Evolutionary conservation across 1,140 invertebrate species (phyloP).

Genomic region (Psilanteris sp.): DNA sequence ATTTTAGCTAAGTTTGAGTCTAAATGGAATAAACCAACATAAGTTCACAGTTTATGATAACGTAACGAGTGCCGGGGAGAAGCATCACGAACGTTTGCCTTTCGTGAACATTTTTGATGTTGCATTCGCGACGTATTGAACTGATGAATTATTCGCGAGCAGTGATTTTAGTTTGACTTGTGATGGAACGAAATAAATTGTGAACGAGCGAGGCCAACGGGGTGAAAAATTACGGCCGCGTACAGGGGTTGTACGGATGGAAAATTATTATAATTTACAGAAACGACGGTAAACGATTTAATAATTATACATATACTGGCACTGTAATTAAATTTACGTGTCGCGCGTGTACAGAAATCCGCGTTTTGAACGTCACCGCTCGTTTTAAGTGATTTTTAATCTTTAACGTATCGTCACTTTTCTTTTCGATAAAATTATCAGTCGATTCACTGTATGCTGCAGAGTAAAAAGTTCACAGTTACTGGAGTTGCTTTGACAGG

Average conservation of each 20-base stretch:
- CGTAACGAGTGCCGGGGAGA: slow-evolving; percentile 38
- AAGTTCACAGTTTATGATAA: slow-evolving; percentile 19
- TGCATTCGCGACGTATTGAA: slow-evolving; percentile 1
- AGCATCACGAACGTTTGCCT: no score
- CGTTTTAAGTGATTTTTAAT: slow-evolving; percentile 36
- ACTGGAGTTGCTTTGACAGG: slow-evolving; percentile 13
- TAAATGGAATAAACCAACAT: slow-evolving; percentile 10
- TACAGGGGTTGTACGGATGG: no score
- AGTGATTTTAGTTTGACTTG: slow-evolving; percentile 13
- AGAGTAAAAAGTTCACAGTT: slow-evolving; percentile 21
- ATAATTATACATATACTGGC: no score
- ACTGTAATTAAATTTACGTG: no score
- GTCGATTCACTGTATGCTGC: slow-evolving; percentile 19
- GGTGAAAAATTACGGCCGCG: no score
- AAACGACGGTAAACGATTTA: no score
- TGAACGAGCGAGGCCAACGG: slow-evolving; percentile 8
- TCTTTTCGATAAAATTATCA: not conserved
- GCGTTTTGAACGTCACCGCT: no score
- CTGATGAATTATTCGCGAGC: slow-evolving; percentile 32
- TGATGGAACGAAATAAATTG: slow-evolving; percentile 7
- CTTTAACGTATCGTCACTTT: slow-evolving; percentile 4
- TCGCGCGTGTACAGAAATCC: no score
- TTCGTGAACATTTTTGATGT: slow-evolving; percentile 7
- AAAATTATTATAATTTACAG: no score
- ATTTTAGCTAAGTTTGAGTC: slow-evolving; percentile 34